Conservation (phyloP, 1,140 invertebrate species). For the Mercenaria mercenaria region DNA sequence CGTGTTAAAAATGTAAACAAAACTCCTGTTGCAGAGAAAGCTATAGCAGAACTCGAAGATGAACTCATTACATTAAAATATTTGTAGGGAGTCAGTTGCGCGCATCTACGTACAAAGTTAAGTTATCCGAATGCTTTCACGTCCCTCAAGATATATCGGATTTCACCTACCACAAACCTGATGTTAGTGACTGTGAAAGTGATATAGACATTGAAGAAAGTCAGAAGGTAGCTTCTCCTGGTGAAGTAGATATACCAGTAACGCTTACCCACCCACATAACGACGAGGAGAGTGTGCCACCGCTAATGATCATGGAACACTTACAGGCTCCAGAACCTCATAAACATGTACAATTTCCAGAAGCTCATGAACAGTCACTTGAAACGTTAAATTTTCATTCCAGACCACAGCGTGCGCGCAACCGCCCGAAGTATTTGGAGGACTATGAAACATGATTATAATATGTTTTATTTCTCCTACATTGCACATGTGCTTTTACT, state of each 20-base stretch:
- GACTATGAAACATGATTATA: background rate
- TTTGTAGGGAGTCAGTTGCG: conserved; percentile 45
- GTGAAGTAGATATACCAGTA: background rate
- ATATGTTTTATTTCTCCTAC: no score
- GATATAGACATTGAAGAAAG: background rate
- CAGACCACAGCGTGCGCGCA: background rate
- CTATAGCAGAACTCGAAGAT: conserved; percentile 41
- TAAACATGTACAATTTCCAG: background rate
- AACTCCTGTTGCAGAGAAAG: conserved; percentile 68
- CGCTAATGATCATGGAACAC: background rate
- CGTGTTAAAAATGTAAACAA: conserved; percentile 68
- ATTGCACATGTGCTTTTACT: no score
- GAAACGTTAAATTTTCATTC: background rate
- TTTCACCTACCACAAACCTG: background rate
- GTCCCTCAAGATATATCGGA: conserved; percentile 12
- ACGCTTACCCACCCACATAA: background rate
- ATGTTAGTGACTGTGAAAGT: background rate
- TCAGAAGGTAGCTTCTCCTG: background rate
- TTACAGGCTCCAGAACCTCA: background rate
- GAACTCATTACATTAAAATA: conserved; percentile 55
- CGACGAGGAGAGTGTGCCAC: background rate
- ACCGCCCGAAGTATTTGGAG: background rate
- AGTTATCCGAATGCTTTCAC: background rate
- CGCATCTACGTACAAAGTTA: conserved; percentile 35
- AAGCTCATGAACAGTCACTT: background rate